Conservation (phyloP, 2,113 vertebrate genomes). For the Rhinogobius similis region DNA sequence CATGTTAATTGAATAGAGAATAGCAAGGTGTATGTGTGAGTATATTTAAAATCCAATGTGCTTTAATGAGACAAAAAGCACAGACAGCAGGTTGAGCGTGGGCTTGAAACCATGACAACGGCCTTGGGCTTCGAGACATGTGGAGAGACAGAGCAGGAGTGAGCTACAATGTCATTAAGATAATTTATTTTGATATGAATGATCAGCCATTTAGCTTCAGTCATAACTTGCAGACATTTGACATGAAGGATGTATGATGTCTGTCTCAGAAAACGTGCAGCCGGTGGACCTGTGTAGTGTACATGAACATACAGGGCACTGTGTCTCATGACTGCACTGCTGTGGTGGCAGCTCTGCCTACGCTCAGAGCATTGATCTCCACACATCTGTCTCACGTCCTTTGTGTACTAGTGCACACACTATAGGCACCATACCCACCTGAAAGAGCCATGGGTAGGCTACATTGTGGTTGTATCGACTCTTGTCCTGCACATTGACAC, state of each 20-base stretch:
- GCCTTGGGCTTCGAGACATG: constrained; percentile 56
- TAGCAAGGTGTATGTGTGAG: constrained; percentile 32
- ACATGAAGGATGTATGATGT: background rate
- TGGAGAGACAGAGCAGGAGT: constrained; percentile 30
- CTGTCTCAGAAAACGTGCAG: background rate
- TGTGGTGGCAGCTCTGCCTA: constrained; percentile 23
- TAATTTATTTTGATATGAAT: constrained; percentile 17
- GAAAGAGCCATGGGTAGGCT: background rate
- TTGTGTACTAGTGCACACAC: background rate
- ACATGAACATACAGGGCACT: background rate
- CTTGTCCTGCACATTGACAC: background rate
- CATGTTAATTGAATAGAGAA: constrained; percentile 54
- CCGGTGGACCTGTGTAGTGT: background rate
- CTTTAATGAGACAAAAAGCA: constrained; percentile 66
- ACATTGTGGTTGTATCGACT: background rate
- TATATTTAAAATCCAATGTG: constrained; percentile 53
- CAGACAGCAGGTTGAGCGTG: constrained; percentile 69
- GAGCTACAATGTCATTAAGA: constrained; percentile 41
- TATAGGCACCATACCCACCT: background rate
- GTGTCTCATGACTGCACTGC: background rate
- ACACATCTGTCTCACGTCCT: constrained; percentile 7
- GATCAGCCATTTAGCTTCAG: constrained; percentile 29
- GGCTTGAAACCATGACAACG: constrained; percentile 70
- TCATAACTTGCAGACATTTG: constrained; percentile 13
- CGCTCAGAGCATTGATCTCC: constrained; percentile 19